A percentile compares a stretch with the other conserved stretches of the same genome.
Evolutionary conservation across 2,797 vertebrate species (phyloP).

Genomic region (Bryconaethiops microstoma): DNA sequence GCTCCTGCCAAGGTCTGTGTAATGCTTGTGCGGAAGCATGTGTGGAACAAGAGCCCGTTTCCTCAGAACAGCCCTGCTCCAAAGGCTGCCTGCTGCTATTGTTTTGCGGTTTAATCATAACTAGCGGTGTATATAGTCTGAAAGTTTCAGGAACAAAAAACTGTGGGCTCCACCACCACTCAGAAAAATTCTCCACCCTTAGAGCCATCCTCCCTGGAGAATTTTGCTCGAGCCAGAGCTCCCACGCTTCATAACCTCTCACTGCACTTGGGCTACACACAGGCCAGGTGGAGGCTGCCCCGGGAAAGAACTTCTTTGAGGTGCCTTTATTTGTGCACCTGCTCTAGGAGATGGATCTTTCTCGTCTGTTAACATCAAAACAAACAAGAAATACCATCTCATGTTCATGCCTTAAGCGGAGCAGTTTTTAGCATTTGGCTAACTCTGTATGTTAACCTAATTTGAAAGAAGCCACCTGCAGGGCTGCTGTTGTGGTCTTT

Average conservation of each 20-base stretch:
- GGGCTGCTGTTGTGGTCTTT: neutral
- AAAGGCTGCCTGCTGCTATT: neutral
- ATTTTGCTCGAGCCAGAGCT: neutral
- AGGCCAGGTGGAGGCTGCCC: neutral
- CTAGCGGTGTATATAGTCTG: neutral
- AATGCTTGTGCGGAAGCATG: neutral
- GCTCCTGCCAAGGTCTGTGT: slow-evolving; percentile 17
- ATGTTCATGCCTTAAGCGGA: neutral
- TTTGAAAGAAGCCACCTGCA: neutral
- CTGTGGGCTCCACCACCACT: neutral
- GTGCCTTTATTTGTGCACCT: slow-evolving; percentile 13
- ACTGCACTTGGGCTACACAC: neutral
- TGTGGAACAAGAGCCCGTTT: slow-evolving; percentile 3
- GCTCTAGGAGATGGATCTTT: neutral
- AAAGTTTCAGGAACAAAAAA: neutral
- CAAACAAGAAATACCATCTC: neutral
- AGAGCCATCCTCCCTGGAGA: neutral
- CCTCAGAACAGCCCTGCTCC: slow-evolving; percentile 4
- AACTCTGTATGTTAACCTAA: neutral
- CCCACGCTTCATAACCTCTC: neutral
- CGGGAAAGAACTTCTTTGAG: neutral
- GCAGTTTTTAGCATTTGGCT: neutral
- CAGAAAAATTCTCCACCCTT: neutral
- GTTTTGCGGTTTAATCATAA: neutral
- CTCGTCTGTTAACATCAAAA: slow-evolving; percentile 1